Base-by-base conservation (phyloP, 2,888 invertebrate genomes). In the Epinotia ramella region DNA sequence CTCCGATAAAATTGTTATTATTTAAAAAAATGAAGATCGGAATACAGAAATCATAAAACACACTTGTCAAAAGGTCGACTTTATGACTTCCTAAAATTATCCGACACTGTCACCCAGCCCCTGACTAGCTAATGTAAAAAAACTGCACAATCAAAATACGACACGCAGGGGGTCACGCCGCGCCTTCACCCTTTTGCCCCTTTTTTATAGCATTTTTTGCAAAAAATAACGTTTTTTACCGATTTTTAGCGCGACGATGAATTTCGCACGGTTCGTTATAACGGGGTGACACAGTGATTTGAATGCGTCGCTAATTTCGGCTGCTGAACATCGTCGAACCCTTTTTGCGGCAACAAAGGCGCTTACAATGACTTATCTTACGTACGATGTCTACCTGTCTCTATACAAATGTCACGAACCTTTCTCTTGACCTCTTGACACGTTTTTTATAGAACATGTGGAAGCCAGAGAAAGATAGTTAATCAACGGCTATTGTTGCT, bases 201-300 rank as follows among this genome's bases (percentile, higher is more conserved):
- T 87, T 86, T 83, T 82, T 80, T 69, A 28, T 60, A 5, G 9
- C 46, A 28, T 78, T 73, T 72, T 78, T 81, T 85, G 56, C 20
- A 65, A 66, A 79, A 84, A 86, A 82, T 81, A 73, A 3, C 57
- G 64, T 84, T 87, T 88, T 87, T 85, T 81, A 71, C 12, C 18
- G 24, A 44, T 73, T 86, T 88, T 84, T 84, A 81, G 77, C 68
- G 53, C 73, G 77, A 77, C 80, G 80, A 73, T 57, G 80, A 89
- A 94, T 94, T 94, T 94, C 94, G 91, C 94, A 94, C 94, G 94
- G 93, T 92, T 91, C 85, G 90, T 93, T 92, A 86, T 82, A 80
- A 85, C 84, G 81, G 83, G 84, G 82, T 90, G 91, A 89, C 89
- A 88, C 80, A 81, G 81, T 80, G 83, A 90, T 93, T 91, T 93